phyloP scores from a whole-genome alignment of 2,113 vertebrate genomes.

The Leucoraja erinaceus region DNA sequence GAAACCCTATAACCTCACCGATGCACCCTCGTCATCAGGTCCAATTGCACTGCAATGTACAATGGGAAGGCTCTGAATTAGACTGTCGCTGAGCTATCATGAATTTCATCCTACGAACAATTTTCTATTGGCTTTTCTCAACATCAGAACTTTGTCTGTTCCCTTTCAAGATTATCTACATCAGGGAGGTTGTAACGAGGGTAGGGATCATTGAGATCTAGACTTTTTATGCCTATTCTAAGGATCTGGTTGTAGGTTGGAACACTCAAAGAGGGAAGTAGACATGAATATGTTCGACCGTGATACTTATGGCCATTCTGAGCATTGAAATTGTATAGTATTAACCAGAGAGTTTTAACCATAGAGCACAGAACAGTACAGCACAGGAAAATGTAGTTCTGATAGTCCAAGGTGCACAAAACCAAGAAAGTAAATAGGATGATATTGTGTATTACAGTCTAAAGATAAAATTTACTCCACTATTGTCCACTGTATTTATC shows the following conservation, averaged over 20 bases:
- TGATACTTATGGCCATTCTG: not conserved
- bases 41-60: not conserved
- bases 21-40: not conserved
- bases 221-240: not conserved
- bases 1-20: not conserved
- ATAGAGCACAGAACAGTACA: too few relatives aligned
- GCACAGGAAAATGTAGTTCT: not conserved
- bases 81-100: not conserved
- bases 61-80: not conserved
- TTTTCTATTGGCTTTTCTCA: not conserved
- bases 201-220: not conserved
- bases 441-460: not conserved
- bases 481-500: not conserved
- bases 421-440: not conserved
- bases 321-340: not conserved
- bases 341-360: not conserved
- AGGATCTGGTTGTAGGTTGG: not conserved
- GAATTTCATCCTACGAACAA: not conserved
- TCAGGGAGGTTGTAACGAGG: not conserved
- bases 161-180: not conserved
- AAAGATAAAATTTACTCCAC: not conserved
- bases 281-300: not conserved
- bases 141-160: not conserved
- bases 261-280: not conserved
- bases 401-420: not conserved